Evolutionary conservation across 2,888 invertebrate genomes (phyloP), one percentile per base, ranked within the genome.

Genomic region (Leptopilina myrica): DNA sequence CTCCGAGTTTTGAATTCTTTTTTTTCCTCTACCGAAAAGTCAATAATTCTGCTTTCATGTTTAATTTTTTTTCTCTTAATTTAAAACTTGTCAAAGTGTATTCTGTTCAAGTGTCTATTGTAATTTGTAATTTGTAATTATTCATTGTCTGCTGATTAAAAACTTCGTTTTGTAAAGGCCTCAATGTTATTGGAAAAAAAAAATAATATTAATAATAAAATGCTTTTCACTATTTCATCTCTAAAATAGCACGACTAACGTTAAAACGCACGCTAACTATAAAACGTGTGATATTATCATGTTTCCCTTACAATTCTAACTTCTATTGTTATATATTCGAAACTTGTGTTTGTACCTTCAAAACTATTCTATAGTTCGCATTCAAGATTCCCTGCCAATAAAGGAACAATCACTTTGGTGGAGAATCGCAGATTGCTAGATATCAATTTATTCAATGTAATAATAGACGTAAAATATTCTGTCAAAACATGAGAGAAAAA

Each of bases 161-260:
- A 46, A 67, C 8, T 56, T 56, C 26, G n/a, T 73, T 56, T 26
- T 14, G 20, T 14, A 53, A 20, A 73, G 40, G 73, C 33, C 66
- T 66, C 26, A 56, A 56, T 73, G 56, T 59, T 56, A 15, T 33
- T 53, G 53, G 53, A 73, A 73, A 73, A 33, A 53, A 56, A 49
- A 49, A 49, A 12, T 49, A 49, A 49, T 49, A 49, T 1, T 49
- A 49, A 49, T 9, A 46, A 46, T 46, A 46, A 15, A 33, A 33
- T 56, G 73, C 73, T 73, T 73, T 73, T 59, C 73, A 73, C 56
- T 73, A 56, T 56, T 73, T 56, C 33, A 14, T 59, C 56, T 73
- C 49, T 6, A 69, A 69, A 56, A 59, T 15, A 73, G 56, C 73
- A 73, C 73, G 73, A 53, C 53, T 33, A 12, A 53, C 15, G 26